These are phyloP conservation scores for Heliconius melpomene DNA, from an alignment of 1,140 invertebrate species.

Conservation along the genomic window DNA sequence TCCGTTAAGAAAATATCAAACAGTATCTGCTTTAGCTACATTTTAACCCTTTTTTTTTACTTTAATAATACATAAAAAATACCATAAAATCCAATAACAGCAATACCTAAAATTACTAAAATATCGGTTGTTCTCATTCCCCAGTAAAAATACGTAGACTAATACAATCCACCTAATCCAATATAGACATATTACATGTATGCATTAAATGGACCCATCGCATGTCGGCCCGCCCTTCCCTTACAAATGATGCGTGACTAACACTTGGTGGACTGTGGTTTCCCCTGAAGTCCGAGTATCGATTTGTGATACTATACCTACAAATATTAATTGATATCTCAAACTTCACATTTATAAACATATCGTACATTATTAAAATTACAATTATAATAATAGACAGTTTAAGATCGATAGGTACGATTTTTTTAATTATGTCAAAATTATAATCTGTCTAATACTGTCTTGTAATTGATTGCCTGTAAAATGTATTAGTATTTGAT, in stretches of 20 bases:
- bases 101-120: not conserved
- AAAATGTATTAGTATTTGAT: too few species aligned
- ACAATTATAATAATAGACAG: too few species aligned
- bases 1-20: too few species aligned
- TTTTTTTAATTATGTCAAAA: too few species aligned
- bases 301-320: not conserved
- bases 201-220: conserved; percentile 16
- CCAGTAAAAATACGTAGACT: not conserved
- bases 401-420: too few species aligned
- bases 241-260: conserved; percentile 36
- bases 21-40: too few species aligned
- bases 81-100: not conserved
- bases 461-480: too few species aligned
- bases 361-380: not conserved
- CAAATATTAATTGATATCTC: not conserved
- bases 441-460: too few species aligned
- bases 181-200: not conserved
- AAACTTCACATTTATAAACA: not conserved
- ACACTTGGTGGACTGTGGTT: conserved; percentile 29
- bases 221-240: conserved; percentile 23
- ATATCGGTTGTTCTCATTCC: not conserved
- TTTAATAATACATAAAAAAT: too few species aligned
- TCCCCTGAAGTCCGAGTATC: conserved; percentile 38
- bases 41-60: too few species aligned
- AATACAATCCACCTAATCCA: not conserved